Conservation (phyloP, 1,140 invertebrate genomes). For the Cryptotermes secundus region DNA sequence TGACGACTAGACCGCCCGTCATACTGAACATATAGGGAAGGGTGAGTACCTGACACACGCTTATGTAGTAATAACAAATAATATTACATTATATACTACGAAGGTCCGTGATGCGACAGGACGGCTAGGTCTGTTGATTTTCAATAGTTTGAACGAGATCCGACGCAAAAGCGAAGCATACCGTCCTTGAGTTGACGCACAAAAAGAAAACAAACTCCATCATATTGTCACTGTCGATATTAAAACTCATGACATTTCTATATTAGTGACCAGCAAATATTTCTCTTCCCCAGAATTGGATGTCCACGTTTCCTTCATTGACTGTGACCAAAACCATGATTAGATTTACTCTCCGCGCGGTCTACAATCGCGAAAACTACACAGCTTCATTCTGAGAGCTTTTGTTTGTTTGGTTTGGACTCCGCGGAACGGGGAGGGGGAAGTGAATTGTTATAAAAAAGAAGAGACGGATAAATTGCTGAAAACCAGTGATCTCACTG, state of each 20-base stretch:
- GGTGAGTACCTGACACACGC: too few species aligned
- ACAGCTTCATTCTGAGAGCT: neutral
- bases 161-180: neutral
- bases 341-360: neutral
- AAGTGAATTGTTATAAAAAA: neutral
- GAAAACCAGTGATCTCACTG: neutral
- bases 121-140: neutral
- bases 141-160: neutral
- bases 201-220: neutral
- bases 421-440: neutral
- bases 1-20: too few species aligned
- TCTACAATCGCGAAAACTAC: neutral
- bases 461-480: neutral
- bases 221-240: neutral
- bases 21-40: too few species aligned
- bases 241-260: neutral
- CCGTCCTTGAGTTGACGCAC: neutral
- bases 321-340: neutral
- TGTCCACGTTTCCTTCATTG: neutral
- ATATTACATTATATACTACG: too few species aligned
- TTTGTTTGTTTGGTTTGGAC: neutral
- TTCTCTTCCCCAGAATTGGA: neutral
- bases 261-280: neutral
- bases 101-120: too few species aligned
- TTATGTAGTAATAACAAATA: too few species aligned